Evolutionary conservation across 2,888 invertebrate genomes (phyloP).

Genomic region (Perdita meconis): DNA sequence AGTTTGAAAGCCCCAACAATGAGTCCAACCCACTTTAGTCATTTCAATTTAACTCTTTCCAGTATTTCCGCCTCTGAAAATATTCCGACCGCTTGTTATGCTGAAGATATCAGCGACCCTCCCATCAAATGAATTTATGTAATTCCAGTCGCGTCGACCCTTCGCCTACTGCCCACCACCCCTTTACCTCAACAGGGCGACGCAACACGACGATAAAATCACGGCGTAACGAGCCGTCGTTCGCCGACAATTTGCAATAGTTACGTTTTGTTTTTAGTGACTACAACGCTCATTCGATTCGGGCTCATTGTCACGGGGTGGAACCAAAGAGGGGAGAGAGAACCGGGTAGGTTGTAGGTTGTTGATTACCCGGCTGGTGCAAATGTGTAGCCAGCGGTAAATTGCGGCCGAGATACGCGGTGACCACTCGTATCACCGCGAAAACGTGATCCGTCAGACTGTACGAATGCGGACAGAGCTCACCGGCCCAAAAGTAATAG

Average conservation of each 20-base stretch:
- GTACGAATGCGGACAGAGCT: slow-evolving; percentile 42
- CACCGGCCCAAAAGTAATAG: slow-evolving; percentile 46
- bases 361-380: slow-evolving; percentile 68
- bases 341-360: too few species aligned
- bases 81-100: neutral
- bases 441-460: slow-evolving; percentile 55
- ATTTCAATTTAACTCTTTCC: slow-evolving; percentile 10
- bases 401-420: slow-evolving; percentile 64
- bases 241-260: slow-evolving; percentile 48
- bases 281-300: slow-evolving; percentile 53
- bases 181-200: too few species aligned
- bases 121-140: slow-evolving; percentile 25
- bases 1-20: slow-evolving; percentile 1
- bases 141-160: slow-evolving; percentile 20
- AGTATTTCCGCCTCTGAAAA: slow-evolving; percentile 3
- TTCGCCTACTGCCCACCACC: too few species aligned
- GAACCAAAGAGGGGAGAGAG: too few species aligned
- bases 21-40: neutral
- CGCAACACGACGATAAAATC: slow-evolving; percentile 23
- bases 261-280: slow-evolving; percentile 63
- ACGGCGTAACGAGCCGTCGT: slow-evolving; percentile 20
- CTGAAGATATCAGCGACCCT: neutral
- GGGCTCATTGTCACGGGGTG: slow-evolving; percentile 52
- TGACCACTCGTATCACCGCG: slow-evolving; percentile 51
- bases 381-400: slow-evolving; percentile 66